A percentile compares a stretch with the other conserved stretches of the same genome.
Evolutionary conservation across 1,140 invertebrate species (phyloP).

Genomic region (Calycopis cecrops): DNA sequence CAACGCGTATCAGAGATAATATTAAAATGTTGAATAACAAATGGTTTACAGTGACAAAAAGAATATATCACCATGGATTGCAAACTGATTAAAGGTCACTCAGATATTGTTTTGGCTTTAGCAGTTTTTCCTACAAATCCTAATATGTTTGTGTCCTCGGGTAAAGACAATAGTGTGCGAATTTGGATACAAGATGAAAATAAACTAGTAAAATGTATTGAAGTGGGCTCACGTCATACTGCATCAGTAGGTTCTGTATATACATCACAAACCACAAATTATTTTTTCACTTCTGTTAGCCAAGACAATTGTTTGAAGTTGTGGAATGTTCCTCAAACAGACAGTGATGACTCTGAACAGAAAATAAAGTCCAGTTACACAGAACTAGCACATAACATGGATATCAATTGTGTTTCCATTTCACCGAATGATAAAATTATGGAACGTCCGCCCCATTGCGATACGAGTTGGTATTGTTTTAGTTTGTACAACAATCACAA

Average conservation of each 20-base stretch:
- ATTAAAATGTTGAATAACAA: conserved; percentile 80
- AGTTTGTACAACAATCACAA: no score
- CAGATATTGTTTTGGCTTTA: conserved; percentile 89
- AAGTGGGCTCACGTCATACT: conserved; percentile 85
- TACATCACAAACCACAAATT: conserved; percentile 76
- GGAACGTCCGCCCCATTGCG: no score
- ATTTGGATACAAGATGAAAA: conserved; percentile 84
- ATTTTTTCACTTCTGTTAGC: conserved; percentile 86
- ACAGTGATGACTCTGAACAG: conserved; percentile 42
- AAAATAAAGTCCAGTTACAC: conserved; percentile 81
- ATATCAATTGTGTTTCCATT: conserved; percentile 90
- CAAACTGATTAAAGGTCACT: conserved; percentile 89
- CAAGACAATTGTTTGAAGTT: conserved; percentile 95
- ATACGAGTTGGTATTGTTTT: no score
- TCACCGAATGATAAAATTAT: conserved; percentile 94
- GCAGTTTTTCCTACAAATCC: conserved; percentile 78
- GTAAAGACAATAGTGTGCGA: conserved; percentile 91
- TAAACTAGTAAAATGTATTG: conserved; percentile 79
- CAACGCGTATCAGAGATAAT: no score
- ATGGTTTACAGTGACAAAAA: conserved; percentile 95
- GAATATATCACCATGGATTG: conserved; percentile 85
- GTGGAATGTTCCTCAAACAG: conserved; percentile 82
- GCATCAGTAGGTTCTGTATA: conserved; percentile 87
- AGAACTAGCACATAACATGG: conserved; percentile 90
- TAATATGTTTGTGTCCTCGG: conserved; percentile 85